Conservation (phyloP, 2,888 invertebrate species). For the Hymenopus coronatus region DNA sequence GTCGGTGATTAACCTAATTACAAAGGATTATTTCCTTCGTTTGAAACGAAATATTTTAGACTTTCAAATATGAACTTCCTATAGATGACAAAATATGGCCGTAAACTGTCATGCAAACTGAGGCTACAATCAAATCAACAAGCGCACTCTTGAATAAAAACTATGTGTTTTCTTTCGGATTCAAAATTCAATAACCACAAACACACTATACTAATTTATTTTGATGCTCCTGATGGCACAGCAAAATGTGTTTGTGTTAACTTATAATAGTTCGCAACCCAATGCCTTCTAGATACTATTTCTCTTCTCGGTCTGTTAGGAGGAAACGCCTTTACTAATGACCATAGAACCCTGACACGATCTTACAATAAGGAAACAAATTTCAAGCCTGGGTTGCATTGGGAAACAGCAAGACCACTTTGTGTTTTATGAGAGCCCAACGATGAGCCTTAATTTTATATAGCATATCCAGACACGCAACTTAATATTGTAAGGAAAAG, state of each 20-base stretch:
- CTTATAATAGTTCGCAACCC: background rate
- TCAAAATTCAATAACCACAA: background rate
- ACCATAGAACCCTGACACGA: background rate
- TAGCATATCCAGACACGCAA: background rate
- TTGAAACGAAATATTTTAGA: background rate
- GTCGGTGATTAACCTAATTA: background rate
- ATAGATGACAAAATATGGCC: constrained; percentile 28
- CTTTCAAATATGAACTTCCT: constrained; percentile 12
- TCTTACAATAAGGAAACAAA: background rate
- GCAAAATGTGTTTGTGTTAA: background rate
- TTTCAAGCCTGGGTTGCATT: background rate
- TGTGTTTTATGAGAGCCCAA: too few species aligned
- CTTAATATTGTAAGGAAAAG: background rate
- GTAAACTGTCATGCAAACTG: constrained; percentile 25
- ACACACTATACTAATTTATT: background rate
- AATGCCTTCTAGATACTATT: background rate
- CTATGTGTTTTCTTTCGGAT: background rate
- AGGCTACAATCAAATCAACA: background rate
- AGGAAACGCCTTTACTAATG: background rate
- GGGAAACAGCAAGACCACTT: background rate
- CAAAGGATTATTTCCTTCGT: background rate
- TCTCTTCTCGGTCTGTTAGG: background rate
- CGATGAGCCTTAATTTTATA: background rate
- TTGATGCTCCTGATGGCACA: background rate
- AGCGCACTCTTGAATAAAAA: background rate